Evolutionary conservation across 2,113 vertebrate species (phyloP).

Genomic region (Petrocephalus microphthalmus): DNA sequence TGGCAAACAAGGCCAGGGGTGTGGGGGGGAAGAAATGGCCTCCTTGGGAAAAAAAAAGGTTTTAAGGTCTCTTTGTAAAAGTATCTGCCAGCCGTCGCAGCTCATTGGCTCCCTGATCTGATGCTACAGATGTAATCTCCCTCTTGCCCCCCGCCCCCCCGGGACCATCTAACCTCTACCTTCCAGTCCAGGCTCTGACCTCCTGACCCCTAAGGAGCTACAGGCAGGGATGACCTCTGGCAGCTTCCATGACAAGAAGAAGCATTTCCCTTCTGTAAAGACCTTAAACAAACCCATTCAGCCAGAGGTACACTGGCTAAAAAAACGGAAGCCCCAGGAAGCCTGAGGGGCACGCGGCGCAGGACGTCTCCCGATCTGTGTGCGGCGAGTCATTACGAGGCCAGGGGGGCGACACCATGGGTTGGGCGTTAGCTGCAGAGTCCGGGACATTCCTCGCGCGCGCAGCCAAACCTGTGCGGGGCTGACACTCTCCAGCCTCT

Average conservation of each 20-base stretch:
- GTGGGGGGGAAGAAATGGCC: constrained; percentile 15
- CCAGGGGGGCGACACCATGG: background rate
- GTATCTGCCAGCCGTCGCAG: constrained; percentile 18
- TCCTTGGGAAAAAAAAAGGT: background rate
- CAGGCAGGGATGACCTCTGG: constrained; percentile 25
- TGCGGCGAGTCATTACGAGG: background rate
- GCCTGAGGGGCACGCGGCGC: constrained; percentile 15
- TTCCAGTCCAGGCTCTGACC: constrained; percentile 60
- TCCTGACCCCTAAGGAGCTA: constrained; percentile 48
- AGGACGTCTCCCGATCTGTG: constrained; percentile 46
- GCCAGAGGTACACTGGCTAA: constrained; percentile 41
- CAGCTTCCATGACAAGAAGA: constrained; percentile 29
- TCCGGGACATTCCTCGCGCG: constrained; percentile 25
- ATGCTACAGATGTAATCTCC: constrained; percentile 25
- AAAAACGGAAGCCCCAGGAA: constrained; percentile 23
- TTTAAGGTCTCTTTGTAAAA: constrained; percentile 14
- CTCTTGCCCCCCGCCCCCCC: constrained; percentile 36
- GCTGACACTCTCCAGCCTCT: constrained; percentile 30
- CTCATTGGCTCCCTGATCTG: constrained; percentile 20
- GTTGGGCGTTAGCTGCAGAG: background rate
- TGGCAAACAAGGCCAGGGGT: constrained; percentile 47
- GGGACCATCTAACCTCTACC: constrained; percentile 51
- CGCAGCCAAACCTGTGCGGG: constrained; percentile 22
- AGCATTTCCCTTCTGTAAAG: constrained; percentile 50
- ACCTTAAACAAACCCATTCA: constrained; percentile 53